Conservation (phyloP, 2,113 vertebrate genomes). For the Megaceryle torquata region DNA sequence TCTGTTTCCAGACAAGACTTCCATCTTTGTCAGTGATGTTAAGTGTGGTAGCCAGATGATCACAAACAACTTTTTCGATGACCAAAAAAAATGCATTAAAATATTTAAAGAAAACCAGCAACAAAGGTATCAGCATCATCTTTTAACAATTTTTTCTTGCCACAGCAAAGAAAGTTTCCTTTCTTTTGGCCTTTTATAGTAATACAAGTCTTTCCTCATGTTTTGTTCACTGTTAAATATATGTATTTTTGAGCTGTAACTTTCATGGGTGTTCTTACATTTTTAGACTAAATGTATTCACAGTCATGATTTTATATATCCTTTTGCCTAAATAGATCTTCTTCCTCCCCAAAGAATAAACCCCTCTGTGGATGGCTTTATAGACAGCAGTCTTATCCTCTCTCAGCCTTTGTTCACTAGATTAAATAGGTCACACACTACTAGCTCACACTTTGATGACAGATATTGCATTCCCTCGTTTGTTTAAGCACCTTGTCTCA, state of each 20-base stretch:
- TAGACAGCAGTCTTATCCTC: neutral
- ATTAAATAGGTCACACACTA: neutral
- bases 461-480: neutral
- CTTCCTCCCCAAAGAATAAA: neutral
- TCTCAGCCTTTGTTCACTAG: neutral
- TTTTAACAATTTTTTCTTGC: neutral
- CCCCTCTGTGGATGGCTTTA: neutral
- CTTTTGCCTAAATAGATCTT: neutral
- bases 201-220: neutral
- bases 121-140: neutral
- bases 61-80: neutral
- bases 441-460: neutral
- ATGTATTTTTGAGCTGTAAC: neutral
- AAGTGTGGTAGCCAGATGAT: neutral
- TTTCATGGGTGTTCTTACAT: neutral
- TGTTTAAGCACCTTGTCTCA: neutral
- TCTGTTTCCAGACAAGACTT: neutral
- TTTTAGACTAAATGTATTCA: conserved; percentile 2
- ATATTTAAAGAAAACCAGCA: neutral
- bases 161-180: neutral
- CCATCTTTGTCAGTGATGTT: neutral
- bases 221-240: neutral
- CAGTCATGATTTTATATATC: neutral
- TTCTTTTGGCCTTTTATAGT: neutral
- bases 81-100: neutral